These are phyloP conservation scores for Amphipoea lucens DNA, from an alignment of 2,888 invertebrate species.

Conservation along the genomic window DNA sequence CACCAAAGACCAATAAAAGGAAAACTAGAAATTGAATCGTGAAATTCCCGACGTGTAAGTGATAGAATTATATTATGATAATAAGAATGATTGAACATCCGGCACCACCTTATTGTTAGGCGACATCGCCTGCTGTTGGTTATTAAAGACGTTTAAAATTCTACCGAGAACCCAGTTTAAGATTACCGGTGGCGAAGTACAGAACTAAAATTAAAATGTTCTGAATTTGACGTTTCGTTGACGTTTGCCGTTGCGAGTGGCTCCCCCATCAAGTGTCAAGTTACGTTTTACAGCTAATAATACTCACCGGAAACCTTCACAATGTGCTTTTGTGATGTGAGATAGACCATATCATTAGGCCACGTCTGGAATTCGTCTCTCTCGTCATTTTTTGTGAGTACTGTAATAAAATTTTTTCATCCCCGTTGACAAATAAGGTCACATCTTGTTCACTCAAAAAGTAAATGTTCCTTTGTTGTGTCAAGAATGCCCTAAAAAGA, in stretches of 20 bases:
- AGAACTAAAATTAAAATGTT: conserved; percentile 28
- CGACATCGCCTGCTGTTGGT: conserved; percentile 71
- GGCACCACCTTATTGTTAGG: conserved; percentile 77
- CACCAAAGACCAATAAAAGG: conserved; percentile 36
- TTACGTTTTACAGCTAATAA: conserved; percentile 41
- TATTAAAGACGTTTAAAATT: conserved; percentile 78
- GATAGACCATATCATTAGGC: conserved; percentile 60
- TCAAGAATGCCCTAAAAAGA: conserved; percentile 11
- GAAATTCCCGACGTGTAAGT: conserved; percentile 64
- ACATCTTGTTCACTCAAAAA: conserved; percentile 48
- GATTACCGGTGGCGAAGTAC: background rate
- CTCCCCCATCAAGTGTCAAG: conserved; percentile 37
- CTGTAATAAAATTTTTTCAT: conserved; percentile 54
- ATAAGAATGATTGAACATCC: conserved; percentile 80
- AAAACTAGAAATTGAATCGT: conserved; percentile 65
- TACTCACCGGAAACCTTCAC: conserved; percentile 68
- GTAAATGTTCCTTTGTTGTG: conserved; percentile 56
- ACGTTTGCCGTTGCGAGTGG: conserved; percentile 31
- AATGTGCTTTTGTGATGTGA: conserved; percentile 72
- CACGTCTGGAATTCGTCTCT: conserved; percentile 44
- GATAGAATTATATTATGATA: conserved; percentile 80
- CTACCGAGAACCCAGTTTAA: conserved; percentile 46
- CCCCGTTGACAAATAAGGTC: conserved; percentile 56
- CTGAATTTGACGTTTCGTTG: conserved; percentile 39
- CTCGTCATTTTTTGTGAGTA: conserved; percentile 46